These are phyloP conservation scores for Pseudomugil gertrudae DNA, from an alignment of 2,797 vertebrate genomes.

Conservation along the genomic window DNA sequence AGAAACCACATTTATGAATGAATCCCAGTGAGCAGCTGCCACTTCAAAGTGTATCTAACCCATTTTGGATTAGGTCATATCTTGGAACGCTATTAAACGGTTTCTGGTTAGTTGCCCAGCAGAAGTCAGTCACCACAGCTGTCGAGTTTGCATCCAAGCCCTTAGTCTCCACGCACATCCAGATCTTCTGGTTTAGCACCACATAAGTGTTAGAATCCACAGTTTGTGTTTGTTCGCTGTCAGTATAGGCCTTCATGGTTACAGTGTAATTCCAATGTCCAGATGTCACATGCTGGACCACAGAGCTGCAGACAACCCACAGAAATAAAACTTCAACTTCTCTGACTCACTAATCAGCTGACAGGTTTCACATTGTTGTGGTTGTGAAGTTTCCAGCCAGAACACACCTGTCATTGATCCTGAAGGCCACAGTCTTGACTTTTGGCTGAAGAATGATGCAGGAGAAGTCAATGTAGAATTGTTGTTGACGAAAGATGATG, in stretches of 20 bases:
- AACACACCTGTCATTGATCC: conserved; percentile 21
- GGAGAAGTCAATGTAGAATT: conserved; percentile 26
- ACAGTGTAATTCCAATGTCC: conserved; percentile 21
- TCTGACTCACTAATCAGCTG: too few relatives aligned
- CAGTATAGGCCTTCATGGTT: conserved; percentile 27
- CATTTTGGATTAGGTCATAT: conserved; percentile 25
- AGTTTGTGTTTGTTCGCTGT: fast-evolving
- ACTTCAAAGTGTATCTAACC: conserved; percentile 22
- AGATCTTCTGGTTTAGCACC: conserved; percentile 22
- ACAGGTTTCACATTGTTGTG: too few relatives aligned
- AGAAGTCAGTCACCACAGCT: conserved; percentile 23
- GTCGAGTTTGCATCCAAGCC: too few relatives aligned
- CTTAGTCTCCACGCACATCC: conserved; percentile 29
- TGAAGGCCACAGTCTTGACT: conserved; percentile 16
- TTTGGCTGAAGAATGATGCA: conserved; percentile 10
- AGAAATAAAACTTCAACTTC: neutral
- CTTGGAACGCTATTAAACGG: neutral
- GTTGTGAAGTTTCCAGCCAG: neutral
- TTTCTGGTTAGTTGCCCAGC: conserved; percentile 34
- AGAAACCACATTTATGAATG: neutral
- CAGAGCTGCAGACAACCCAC: conserved; percentile 22
- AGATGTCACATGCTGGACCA: neutral
- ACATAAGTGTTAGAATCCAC: neutral
- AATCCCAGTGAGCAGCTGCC: neutral
- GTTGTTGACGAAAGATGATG: fast-evolving